Base-by-base conservation (phyloP, 2,113 vertebrate genomes). In the Hipposideros armiger region DNA sequence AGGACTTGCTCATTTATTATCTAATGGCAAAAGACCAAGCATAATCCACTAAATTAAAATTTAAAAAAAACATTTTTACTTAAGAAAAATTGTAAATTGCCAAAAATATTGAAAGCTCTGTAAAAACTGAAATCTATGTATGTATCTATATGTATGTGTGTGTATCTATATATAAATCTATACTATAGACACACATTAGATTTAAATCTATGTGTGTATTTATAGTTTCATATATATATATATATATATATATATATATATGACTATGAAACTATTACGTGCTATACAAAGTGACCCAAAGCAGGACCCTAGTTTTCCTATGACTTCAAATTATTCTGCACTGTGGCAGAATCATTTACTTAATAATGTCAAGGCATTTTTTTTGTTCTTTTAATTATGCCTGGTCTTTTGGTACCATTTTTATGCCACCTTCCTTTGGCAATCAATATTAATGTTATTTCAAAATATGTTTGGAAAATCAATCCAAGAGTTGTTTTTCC, bases 361-460 rank as follows among this genome's bases (percentile, higher is more conserved):
- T 89, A 95, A 95, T 95, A 95, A 87, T n/a, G 94, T 28, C 7
- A 84, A 15, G 7, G 30, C 45, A 36, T 26, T 45, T 81, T 42
- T 91, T 76, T 91, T 95, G 47, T 50, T 50, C 47, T 50, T 50
- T 11, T 14, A 95, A 93, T 81, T 4, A 90, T 85, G 62, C 90
- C 83, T 91, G 4, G 91, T 97, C 73, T 97, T 95, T 40, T 93
- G 62, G 72, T 90, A 22, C 52, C 4, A 62, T 97, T 97, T 95
- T 47, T 40, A 83, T 94, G 8, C 9, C 60, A 47, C 94, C 6
- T 95, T 97, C 81, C 95, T 98, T 93, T 98, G 93, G 89, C 82
- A 98, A 98, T 98, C 98, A 98, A 98, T 99, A 98, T 98, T 98
- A 98, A 98, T 98, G 52, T 58, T 98, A 94, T 98, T 99, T 99